These are phyloP conservation scores for Dicrostonyx torquatus DNA, from an alignment of 2,797 vertebrate species.

Conservation along the genomic window DNA sequence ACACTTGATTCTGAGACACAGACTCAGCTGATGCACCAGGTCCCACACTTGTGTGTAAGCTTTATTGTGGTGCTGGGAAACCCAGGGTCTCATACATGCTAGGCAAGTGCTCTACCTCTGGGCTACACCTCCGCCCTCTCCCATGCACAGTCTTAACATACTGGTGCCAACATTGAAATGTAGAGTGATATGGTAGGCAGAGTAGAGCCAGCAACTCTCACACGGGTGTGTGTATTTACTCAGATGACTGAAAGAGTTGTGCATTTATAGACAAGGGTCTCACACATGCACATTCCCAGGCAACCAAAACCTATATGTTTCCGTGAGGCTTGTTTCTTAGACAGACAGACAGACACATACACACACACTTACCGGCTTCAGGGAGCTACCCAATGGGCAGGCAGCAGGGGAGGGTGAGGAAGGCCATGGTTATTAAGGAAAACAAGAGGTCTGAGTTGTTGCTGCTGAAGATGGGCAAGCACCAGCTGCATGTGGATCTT, in stretches of 20 bases:
- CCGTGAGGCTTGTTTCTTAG: neutral
- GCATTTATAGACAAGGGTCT: neutral
- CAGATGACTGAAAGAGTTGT: neutral
- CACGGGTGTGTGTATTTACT: slow-evolving; percentile 24
- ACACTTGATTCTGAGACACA: neutral
- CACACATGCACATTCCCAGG: neutral
- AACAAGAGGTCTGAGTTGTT: slow-evolving; percentile 6
- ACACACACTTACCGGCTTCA: neutral
- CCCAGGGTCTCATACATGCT: neutral
- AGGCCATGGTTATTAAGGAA: slow-evolving; percentile 43
- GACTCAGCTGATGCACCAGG: neutral
- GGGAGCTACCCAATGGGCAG: slow-evolving; percentile 17
- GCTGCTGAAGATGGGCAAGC: neutral
- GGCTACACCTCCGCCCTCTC: neutral
- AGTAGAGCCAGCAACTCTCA: neutral
- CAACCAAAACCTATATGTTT: neutral
- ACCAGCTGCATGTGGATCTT: neutral
- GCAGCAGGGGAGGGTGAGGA: slow-evolving; percentile 16
- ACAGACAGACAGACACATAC: neutral
- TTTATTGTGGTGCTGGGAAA: neutral
- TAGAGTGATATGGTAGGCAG: neutral
- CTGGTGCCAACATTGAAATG: neutral
- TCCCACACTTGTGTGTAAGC: neutral
- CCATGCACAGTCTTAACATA: neutral
- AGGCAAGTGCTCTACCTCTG: neutral